phyloP scores from a whole-genome alignment of 2,888 invertebrate genomes.

The Plutella xylostella region DNA sequence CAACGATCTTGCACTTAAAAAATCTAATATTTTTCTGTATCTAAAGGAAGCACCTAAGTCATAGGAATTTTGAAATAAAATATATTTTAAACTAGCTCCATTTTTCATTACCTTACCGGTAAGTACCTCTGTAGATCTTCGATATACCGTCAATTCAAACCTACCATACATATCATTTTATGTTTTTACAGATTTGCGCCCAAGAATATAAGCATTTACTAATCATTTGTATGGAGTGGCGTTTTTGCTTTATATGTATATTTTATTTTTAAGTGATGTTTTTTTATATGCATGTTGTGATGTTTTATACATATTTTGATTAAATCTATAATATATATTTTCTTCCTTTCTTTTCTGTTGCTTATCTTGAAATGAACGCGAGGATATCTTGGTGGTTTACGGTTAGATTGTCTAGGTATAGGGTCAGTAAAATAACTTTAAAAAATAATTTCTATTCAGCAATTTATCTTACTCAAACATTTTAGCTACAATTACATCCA shows the following conservation, averaged over 20 bases:
- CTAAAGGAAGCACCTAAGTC: background rate
- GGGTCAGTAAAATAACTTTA: no score
- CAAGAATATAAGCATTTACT: conserved; percentile 64
- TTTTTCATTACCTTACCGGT: conserved; percentile 13
- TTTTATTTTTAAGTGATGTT: background rate
- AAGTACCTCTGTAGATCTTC: background rate
- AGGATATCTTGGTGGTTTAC: no score
- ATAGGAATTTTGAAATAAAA: conserved; percentile 20
- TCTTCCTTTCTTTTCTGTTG: conserved; percentile 13
- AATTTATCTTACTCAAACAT: background rate
- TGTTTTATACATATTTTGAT: conserved; percentile 3
- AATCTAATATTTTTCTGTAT: no score
- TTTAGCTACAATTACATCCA: background rate
- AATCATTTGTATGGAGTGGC: conserved; percentile 17
- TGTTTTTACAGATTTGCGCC: conserved; percentile 56
- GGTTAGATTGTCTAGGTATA: no score
- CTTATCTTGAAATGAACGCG: no score
- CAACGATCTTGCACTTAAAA: background rate
- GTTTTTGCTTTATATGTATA: conserved; percentile 2
- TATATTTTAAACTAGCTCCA: conserved; percentile 16
- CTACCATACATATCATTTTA: conserved; percentile 7
- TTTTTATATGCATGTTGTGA: conserved; percentile 7
- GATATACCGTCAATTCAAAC: background rate
- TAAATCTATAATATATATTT: conserved; percentile 1
- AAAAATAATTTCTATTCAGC: background rate